Conservation (phyloP, 1,140 invertebrate genomes). For the Papilio glaucus region DNA sequence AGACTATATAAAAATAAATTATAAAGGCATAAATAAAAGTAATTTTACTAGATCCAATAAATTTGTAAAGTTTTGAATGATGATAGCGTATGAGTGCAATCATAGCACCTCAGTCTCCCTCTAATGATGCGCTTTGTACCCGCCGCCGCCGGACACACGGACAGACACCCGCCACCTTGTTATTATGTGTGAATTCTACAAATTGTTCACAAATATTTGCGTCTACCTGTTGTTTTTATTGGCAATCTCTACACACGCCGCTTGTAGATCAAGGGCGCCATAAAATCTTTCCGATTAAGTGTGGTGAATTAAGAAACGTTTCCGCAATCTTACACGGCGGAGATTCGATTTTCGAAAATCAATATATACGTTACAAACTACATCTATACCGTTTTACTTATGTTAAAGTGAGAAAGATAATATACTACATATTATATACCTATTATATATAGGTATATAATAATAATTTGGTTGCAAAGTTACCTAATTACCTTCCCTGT, state of each 20-base stretch:
- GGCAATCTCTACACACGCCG: slow-evolving; percentile 71
- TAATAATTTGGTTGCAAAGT: no score
- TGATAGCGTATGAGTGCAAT: slow-evolving; percentile 65
- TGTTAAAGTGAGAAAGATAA: background rate
- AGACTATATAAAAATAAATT: slow-evolving; percentile 17
- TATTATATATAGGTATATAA: no score
- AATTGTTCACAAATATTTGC: slow-evolving; percentile 83
- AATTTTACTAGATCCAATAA: slow-evolving; percentile 33
- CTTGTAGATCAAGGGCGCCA: slow-evolving; percentile 68
- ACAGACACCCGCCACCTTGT: slow-evolving; percentile 63
- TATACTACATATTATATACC: no score
- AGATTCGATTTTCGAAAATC: background rate
- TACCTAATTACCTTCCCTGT: no score
- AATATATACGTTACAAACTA: background rate
- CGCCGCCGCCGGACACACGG: slow-evolving; percentile 56
- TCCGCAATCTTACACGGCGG: slow-evolving; percentile 19
- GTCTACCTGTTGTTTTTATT: slow-evolving; percentile 78
- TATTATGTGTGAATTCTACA: slow-evolving; percentile 83
- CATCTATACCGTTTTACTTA: background rate
- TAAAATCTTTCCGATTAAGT: slow-evolving; percentile 67
- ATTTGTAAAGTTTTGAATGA: slow-evolving; percentile 24
- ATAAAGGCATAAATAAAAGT: slow-evolving; percentile 25
- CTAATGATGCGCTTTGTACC: slow-evolving; percentile 75
- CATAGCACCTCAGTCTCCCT: slow-evolving; percentile 59
- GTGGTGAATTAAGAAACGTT: slow-evolving; percentile 58